Base-by-base conservation (phyloP, 1,140 invertebrate species). In the Hirudo medicinalis region DNA sequence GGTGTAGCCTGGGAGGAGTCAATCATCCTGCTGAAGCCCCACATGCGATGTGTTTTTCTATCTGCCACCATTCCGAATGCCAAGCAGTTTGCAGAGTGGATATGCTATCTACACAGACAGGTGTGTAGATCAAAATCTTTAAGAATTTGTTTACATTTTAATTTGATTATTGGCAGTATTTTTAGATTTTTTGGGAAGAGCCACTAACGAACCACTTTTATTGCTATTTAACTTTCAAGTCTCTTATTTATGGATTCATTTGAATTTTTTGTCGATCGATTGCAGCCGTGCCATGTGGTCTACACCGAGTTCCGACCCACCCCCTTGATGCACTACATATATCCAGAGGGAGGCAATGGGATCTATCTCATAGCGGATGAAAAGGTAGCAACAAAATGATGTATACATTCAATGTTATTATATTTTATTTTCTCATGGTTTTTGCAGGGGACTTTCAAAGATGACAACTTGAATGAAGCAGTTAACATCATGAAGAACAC, bases 41-140 rank as follows among this genome's bases (percentile, higher is more conserved):
- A 95, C 81, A 94, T 99, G 0, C 92, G 94, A 79, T 97, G 94
- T 82, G 96, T 99, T 11, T 99, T 99, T 81, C 85, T 99, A 0
- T 99, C 96, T 40, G 97, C 97, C 29, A 99, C 97, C 0, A 99
- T 99, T 78, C 97, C 97, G 8, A 99, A 99, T 84, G 96, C 96
- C 6, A 85, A 91, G 27, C 95, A 87, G 79, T 99, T 99, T 84
- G 94, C 90, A 15, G 94, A 99, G 84, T 99, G 97, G 97, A 92
- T 99, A 63, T 89, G 90, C 72, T 89, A 95, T 82, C 85, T 99
- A 27, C 96, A 99, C 82, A 88, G 91, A 72, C 84, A 97, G 32
- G 67, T 36, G 27, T 36, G 29, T 13, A 63, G 22, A 13, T 8
- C n/a, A n/a, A n/a, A n/a, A n/a, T n/a, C n/a, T n/a, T n/a, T 15